phyloP scores from a whole-genome alignment of 2,888 invertebrate genomes.

The Germaria angustata region DNA sequence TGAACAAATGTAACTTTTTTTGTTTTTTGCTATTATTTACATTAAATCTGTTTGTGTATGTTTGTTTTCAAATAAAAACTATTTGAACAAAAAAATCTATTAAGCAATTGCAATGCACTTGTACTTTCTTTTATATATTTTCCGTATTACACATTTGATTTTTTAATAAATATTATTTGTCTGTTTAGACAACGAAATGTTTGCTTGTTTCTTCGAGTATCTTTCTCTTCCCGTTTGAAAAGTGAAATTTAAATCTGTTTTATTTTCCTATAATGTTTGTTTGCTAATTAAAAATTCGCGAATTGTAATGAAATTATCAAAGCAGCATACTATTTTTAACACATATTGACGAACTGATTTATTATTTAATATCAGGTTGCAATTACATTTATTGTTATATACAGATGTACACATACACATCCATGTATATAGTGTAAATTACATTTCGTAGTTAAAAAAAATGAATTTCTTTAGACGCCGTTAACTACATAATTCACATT shows the following conservation, averaged over 20 bases:
- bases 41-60: background rate
- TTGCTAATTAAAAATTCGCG: background rate
- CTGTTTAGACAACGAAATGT: background rate
- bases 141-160: background rate
- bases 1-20: too few relatives aligned
- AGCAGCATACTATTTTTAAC: background rate
- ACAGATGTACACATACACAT: background rate
- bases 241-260: conserved; percentile 41
- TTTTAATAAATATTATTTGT: background rate
- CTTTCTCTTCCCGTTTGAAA: conserved; percentile 20
- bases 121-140: background rate
- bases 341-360: background rate
- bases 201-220: conserved; percentile 20
- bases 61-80: background rate
- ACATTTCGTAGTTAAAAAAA: background rate
- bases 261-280: background rate
- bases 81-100: background rate
- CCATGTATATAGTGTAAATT: background rate
- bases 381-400: background rate
- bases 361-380: conserved; percentile 17
- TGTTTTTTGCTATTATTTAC: background rate
- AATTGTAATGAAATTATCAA: conserved; percentile 1
- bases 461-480: background rate
- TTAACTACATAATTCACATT: background rate
- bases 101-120: background rate